These are phyloP conservation scores for Conops quadrifasciatus DNA, from an alignment of 2,888 invertebrate genomes.

Conservation along the genomic window DNA sequence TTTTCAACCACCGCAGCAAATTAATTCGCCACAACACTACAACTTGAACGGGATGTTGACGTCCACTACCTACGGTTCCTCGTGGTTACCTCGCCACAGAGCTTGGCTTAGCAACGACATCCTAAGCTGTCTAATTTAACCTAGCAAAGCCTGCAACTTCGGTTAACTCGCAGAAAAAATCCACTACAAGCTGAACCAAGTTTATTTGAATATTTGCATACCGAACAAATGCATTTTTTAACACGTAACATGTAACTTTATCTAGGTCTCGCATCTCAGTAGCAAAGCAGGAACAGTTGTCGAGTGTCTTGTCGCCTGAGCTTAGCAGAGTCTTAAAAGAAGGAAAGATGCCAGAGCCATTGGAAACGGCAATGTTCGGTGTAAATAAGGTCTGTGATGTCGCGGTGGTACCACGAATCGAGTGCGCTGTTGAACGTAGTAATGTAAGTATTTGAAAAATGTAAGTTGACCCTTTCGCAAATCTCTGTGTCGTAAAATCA, in stretches of 20 bases:
- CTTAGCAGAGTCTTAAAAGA: slow-evolving; percentile 5
- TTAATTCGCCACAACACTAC: slow-evolving; percentile 46
- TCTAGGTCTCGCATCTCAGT: slow-evolving; percentile 36
- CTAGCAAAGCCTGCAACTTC: background rate
- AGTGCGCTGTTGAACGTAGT: too few relatives aligned
- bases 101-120: slow-evolving; percentile 36
- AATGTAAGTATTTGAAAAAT: too few relatives aligned
- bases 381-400: too few relatives aligned
- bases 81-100: background rate
- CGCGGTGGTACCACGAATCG: too few relatives aligned
- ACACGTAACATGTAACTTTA: slow-evolving; percentile 30
- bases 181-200: background rate
- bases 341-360: background rate
- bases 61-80: slow-evolving; percentile 13
- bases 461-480: too few relatives aligned
- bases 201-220: slow-evolving; percentile 36
- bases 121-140: slow-evolving; percentile 38
- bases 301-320: slow-evolving; percentile 40
- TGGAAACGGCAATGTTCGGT: background rate
- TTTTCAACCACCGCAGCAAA: slow-evolving; percentile 51
- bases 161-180: background rate
- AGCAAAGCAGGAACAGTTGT: slow-evolving; percentile 44
- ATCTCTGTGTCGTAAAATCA: too few relatives aligned
- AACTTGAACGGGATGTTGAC: slow-evolving; percentile 2
- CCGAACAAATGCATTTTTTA: slow-evolving; percentile 9